These are phyloP conservation scores for Tetraodon nigroviridis DNA, from an alignment of 2,113 vertebrate species.

Conservation along the genomic window DNA sequence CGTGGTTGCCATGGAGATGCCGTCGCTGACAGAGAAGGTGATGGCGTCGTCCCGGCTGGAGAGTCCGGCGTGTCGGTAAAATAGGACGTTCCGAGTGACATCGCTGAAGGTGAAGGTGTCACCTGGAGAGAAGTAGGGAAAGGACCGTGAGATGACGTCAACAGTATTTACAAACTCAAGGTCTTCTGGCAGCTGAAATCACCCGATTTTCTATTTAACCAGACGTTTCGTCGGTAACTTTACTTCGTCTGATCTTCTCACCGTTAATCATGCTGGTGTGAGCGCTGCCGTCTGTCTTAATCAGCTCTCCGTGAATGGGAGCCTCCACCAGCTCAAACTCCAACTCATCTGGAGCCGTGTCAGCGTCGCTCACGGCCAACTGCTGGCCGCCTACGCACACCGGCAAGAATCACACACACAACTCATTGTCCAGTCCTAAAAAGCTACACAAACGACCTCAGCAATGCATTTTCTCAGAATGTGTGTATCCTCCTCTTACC, in stretches of 20 bases:
- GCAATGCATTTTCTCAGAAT: neutral
- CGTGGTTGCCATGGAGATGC: slow-evolving; percentile 72
- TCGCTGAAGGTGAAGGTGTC: slow-evolving; percentile 88
- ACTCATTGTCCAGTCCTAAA: neutral
- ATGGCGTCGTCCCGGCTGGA: slow-evolving; percentile 78
- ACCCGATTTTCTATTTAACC: too few species aligned
- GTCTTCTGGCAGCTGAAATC: too few species aligned
- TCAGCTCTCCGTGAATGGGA: slow-evolving; percentile 78
- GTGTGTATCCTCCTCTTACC: slow-evolving; percentile 72
- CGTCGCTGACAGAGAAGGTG: slow-evolving; percentile 87
- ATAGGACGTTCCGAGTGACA: slow-evolving; percentile 77
- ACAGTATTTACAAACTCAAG: too few species aligned
- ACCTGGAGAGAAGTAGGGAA: slow-evolving; percentile 65
- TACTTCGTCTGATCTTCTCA: slow-evolving; percentile 48
- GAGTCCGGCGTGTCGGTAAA: slow-evolving; percentile 83
- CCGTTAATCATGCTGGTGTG: slow-evolving; percentile 76
- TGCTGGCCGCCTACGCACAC: slow-evolving; percentile 75
- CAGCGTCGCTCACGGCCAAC: slow-evolving; percentile 75
- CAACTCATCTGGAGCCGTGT: slow-evolving; percentile 81
- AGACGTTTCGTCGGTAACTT: too few species aligned
- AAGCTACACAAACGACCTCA: neutral
- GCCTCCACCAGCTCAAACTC: slow-evolving; percentile 88
- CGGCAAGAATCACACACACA: slow-evolving; percentile 19
- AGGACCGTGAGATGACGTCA: neutral
- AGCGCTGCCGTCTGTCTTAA: slow-evolving; percentile 65